Percentiles rank a stretch among this genome's conserved stretches.
phyloP scores from a whole-genome alignment of 2,888 invertebrate genomes.

The Agrotis puta region DNA sequence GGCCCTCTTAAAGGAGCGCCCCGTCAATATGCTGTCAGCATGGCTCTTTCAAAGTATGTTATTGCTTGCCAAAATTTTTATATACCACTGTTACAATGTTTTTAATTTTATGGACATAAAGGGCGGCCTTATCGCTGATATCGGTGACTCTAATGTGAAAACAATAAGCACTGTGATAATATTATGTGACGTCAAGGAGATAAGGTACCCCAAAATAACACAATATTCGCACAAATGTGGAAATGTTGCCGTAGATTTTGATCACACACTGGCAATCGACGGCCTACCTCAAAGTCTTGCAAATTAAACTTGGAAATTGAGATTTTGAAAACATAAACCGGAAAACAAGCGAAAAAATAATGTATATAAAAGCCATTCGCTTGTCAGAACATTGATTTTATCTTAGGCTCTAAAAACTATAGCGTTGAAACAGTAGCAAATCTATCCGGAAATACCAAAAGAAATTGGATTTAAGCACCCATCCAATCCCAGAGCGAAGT shows the following conservation, averaged over 20 bases:
- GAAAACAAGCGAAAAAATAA: not conserved
- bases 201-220: not conserved
- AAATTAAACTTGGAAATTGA: not conserved
- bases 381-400: slow-evolving; percentile 44
- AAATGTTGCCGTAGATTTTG: not conserved
- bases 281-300: not conserved
- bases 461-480: slow-evolving; percentile 70
- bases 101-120: not conserved
- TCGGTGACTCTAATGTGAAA: not conserved
- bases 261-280: not conserved
- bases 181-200: not conserved
- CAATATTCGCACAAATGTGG: not conserved
- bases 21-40: no score
- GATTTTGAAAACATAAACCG: slow-evolving; percentile 1
- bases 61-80: not conserved
- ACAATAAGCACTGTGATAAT: not conserved
- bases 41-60: no score
- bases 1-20: no score
- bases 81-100: not conserved
- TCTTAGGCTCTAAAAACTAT: slow-evolving; percentile 49
- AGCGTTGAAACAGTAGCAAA: slow-evolving; percentile 39
- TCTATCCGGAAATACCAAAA: slow-evolving; percentile 56
- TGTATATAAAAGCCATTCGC: slow-evolving; percentile 23
- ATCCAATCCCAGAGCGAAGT: slow-evolving; percentile 58
- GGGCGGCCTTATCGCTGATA: not conserved